A percentile compares a stretch with the other conserved stretches of the same genome.
Conservation (phyloP, 2,888 invertebrate genomes). For the Serripes groenlandicus region DNA sequence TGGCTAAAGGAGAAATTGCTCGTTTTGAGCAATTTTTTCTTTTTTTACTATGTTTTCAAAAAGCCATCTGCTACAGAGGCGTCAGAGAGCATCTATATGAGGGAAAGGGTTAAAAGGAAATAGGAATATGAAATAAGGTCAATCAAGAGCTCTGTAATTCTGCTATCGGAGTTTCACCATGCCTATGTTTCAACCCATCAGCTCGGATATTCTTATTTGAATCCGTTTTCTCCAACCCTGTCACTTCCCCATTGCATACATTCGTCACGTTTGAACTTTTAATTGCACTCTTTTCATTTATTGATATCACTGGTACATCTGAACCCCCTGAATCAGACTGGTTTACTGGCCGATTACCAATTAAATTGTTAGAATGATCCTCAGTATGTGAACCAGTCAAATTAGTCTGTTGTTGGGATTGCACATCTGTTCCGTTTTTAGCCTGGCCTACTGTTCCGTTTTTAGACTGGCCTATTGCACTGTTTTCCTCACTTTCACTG, state of each 20-base stretch:
- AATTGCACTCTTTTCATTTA: slow-evolving; percentile 9
- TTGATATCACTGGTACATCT: background rate
- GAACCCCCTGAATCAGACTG: slow-evolving; percentile 8
- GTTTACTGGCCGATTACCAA: background rate
- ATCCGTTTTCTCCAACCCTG: no score
- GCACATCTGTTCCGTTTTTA: no score
- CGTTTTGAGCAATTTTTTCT: background rate
- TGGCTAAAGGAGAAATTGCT: slow-evolving; percentile 5
- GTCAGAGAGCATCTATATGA: background rate
- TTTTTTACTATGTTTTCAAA: background rate
- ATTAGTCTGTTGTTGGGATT: slow-evolving; percentile 3
- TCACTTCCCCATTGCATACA: slow-evolving; percentile 7
- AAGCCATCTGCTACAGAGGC: background rate
- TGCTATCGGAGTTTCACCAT: no score
- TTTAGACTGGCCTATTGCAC: slow-evolving; percentile 54
- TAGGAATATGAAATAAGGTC: background rate
- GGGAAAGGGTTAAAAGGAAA: background rate
- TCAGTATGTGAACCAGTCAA: slow-evolving; percentile 39
- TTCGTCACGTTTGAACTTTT: background rate
- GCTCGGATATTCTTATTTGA: slow-evolving; percentile 28
- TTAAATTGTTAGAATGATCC: background rate
- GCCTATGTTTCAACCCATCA: slow-evolving; percentile 4
- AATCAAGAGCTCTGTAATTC: background rate
- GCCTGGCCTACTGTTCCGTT: slow-evolving; percentile 27
- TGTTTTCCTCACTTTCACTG: slow-evolving; percentile 15